These are phyloP conservation scores for Calephelis perditalis DNA, from an alignment of 2,888 invertebrate species.

Conservation along the genomic window DNA sequence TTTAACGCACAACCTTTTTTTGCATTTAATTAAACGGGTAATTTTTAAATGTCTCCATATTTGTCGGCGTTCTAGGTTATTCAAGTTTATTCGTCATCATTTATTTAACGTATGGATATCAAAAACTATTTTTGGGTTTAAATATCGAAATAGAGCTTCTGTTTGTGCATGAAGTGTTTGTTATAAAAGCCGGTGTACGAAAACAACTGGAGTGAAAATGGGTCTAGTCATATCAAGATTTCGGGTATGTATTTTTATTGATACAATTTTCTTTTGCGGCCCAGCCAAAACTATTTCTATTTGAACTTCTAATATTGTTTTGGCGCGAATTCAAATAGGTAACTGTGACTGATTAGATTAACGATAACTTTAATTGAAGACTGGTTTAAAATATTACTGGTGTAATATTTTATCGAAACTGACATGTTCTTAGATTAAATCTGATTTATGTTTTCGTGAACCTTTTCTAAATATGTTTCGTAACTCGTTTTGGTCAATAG, in stretches of 20 bases:
- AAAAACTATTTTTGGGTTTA: constrained; percentile 33
- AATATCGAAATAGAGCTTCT: constrained; percentile 3
- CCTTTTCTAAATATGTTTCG: no score
- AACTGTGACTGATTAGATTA: constrained; percentile 47
- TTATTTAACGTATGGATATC: constrained; percentile 41
- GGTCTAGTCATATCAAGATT: constrained; percentile 83
- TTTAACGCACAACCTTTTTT: background rate
- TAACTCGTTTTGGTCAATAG: no score
- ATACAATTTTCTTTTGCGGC: constrained; percentile 43
- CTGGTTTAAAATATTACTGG: constrained; percentile 8
- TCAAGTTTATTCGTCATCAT: constrained; percentile 53
- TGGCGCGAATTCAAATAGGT: constrained; percentile 65
- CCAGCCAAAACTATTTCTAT: constrained; percentile 66
- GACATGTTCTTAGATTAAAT: no score
- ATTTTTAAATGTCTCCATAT: constrained; percentile 33
- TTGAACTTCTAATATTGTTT: constrained; percentile 42
- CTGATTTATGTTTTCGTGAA: no score
- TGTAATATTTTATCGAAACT: constrained; percentile 8
- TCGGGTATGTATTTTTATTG: constrained; percentile 75
- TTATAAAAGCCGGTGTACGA: constrained; percentile 15
- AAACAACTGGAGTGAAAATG: constrained; percentile 60
- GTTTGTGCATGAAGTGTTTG: constrained; percentile 14
- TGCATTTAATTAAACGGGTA: constrained; percentile 19
- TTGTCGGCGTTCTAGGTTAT: constrained; percentile 60
- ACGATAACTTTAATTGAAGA: constrained; percentile 15